These are phyloP conservation scores for Phodopus roborovskii DNA, from an alignment of 2,113 vertebrate genomes.

Conservation along the genomic window DNA sequence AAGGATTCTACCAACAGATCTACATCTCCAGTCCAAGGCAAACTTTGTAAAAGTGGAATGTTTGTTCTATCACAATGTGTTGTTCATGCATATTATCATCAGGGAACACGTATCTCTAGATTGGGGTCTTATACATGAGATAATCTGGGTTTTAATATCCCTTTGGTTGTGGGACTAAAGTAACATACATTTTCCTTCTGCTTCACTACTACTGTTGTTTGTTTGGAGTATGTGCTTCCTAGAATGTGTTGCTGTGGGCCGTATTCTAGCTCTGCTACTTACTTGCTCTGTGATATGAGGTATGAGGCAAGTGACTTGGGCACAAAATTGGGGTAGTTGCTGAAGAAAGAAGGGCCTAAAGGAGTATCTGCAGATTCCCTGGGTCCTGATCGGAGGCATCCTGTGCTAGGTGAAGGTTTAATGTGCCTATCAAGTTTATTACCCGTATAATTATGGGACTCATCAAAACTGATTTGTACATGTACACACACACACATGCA, in stretches of 20 bases:
- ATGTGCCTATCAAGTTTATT: neutral
- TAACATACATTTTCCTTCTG: neutral
- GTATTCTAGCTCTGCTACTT: conserved; percentile 10
- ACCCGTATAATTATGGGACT: neutral
- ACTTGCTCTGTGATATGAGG: conserved; percentile 7
- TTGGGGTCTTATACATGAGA: neutral
- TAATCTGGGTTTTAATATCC: neutral
- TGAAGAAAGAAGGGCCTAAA: neutral
- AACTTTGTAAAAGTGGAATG: neutral
- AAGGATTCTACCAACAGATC: neutral
- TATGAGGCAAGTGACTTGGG: neutral
- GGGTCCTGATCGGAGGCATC: neutral
- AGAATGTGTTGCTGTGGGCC: neutral
- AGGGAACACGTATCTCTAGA: neutral
- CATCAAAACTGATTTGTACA: neutral
- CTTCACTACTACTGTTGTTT: neutral
- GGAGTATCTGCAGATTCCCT: neutral
- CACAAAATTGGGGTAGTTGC: neutral
- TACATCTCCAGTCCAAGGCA: neutral
- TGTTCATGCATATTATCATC: neutral
- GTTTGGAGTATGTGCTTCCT: neutral
- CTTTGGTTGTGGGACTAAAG: conserved; percentile 12
- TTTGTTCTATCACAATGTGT: neutral
- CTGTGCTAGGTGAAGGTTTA: neutral
- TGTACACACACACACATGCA: neutral